Percentiles rank a stretch among this genome's conserved stretches.
phyloP scores from a whole-genome alignment of 2,888 invertebrate species.

The Hermodice carunculata region DNA sequence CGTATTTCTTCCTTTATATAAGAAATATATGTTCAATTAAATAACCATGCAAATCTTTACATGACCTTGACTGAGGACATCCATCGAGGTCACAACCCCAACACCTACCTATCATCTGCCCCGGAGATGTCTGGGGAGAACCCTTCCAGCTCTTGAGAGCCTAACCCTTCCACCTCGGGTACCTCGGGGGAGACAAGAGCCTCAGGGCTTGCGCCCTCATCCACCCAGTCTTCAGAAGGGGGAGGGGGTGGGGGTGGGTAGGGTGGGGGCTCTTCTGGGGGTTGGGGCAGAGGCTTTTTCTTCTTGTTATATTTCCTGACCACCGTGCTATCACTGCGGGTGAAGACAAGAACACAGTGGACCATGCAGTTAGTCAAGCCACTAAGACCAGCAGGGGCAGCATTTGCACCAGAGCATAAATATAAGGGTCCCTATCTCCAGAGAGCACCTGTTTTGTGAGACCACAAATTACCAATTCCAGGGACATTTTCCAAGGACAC shows the following conservation, averaged over 20 bases:
- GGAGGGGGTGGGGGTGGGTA: constrained; percentile 29
- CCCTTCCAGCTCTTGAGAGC: no score
- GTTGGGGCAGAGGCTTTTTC: constrained; percentile 9
- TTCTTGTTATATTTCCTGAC: constrained; percentile 62
- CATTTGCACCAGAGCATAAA: no score
- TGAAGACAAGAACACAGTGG: constrained; percentile 5
- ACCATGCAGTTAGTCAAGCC: constrained; percentile 21
- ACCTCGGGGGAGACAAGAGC: not conserved
- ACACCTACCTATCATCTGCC: constrained; percentile 2
- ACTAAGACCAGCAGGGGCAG: no score
- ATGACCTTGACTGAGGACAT: no score
- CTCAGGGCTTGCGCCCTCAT: not conserved
- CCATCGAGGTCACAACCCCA: not conserved
- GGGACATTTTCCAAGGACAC: no score
- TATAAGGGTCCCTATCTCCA: no score
- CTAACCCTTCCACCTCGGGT: not conserved
- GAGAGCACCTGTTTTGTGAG: no score
- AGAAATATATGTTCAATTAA: no score
- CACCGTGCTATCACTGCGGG: constrained; percentile 62
- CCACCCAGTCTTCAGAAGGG: not conserved
- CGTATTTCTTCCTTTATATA: no score
- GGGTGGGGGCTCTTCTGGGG: constrained; percentile 30
- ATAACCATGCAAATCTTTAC: no score
- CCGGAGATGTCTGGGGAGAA: no score
- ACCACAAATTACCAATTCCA: no score